Conservation (phyloP, 2,113 vertebrate species). For the Anhinga rufa region DNA sequence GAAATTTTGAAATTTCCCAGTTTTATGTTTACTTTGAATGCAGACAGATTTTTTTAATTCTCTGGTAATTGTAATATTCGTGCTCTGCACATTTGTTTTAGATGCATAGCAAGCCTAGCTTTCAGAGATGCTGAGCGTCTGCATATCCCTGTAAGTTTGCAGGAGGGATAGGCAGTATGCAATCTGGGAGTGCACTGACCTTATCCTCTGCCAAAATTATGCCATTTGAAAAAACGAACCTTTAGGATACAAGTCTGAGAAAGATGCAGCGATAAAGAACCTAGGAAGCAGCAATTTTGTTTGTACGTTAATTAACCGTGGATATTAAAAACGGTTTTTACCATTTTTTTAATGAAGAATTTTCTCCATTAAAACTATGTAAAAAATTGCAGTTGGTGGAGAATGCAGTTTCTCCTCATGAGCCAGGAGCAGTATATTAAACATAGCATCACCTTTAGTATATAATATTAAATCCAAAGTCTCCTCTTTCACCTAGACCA, state of each 20-base stretch:
- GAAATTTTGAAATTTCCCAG: not conserved
- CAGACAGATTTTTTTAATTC: not conserved
- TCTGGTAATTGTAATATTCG: not conserved
- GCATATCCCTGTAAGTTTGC: not conserved
- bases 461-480: not conserved
- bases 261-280: not conserved
- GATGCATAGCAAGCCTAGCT: not conserved
- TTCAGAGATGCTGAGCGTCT: not conserved
- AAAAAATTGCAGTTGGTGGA: not conserved
- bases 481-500: not conserved
- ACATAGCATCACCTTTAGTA: not conserved
- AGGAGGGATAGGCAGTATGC: not conserved
- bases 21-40: constrained; percentile 16
- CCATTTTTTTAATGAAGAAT: not conserved
- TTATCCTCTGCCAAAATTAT: not conserved
- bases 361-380: not conserved
- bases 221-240: not conserved
- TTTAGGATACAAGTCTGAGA: not conserved
- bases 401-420: not conserved
- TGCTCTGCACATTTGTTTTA: not conserved
- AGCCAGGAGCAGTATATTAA: not conserved
- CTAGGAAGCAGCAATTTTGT: not conserved
- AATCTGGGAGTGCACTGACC: not conserved
- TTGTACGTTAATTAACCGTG: not conserved
- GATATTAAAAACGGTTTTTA: not conserved